Evolutionary conservation across 2,888 invertebrate species (phyloP), one percentile per base, ranked within the genome.

Genomic region (Vesta saturnalis): DNA sequence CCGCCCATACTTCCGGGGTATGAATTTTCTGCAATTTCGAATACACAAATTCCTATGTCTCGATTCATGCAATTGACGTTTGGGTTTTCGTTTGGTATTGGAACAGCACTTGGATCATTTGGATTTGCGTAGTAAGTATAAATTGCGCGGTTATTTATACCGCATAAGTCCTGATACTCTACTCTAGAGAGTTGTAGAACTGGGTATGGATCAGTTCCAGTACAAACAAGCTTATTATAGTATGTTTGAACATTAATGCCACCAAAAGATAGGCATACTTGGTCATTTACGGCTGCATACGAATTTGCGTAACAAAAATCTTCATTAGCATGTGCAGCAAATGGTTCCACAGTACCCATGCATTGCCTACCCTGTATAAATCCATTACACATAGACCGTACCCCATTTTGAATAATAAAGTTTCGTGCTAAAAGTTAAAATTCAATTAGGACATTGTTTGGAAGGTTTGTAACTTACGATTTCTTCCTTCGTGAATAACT

Each of bases 51-150:
- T 30, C 55, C 56, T 21, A 19, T 39, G 43, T 60, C 21, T 1
- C 16, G n/a, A n/a, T 66, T 60, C 1, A 55, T 10, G 30, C 72
- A 73, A 16, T 6, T 35, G 12, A 73, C 59, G 19, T 66, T 49
- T 49, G 64, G 61, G 39, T 73, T 73, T 5, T 47, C 14, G 35
- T 69, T 65, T 16, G 73, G 71, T 22, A 73, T 55, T 1, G 56
- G 55, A 59, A 71, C 66, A 49, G 69, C 62, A 21, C 18, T 49
- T 18, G 52, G 59, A 61, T 69, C 46, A 8, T 19, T 21, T 16
- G 35, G 8, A 46, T 66, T 22, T 4, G 73, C 57, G 60, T 63
- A 65, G 43, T 73, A 73, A 19, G 12, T 49, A 21, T 58, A 69
- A 18, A 19, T 12, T 39, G 39, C 39, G 3, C 39, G 39, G 8